These are phyloP conservation scores for Perognathus longimembris DNA, from an alignment of 2,113 vertebrate genomes.

Conservation along the genomic window DNA sequence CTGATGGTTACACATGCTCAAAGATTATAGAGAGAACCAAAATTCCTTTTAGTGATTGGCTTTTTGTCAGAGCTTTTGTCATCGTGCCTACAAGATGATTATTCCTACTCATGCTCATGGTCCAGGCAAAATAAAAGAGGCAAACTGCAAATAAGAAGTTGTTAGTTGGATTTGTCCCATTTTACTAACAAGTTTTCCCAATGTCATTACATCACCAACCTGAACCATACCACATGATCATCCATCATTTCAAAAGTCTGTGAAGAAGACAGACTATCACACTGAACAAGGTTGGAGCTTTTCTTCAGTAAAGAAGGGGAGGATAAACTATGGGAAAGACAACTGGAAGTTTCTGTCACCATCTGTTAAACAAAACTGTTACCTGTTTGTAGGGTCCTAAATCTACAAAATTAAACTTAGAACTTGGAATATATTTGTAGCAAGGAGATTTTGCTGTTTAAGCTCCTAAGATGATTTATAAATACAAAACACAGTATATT, in stretches of 20 bases:
- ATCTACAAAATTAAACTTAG: not conserved
- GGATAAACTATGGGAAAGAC: not conserved
- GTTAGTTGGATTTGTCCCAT: fast-evolving
- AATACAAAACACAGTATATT: not conserved
- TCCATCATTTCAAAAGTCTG: not conserved
- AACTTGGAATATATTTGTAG: not conserved
- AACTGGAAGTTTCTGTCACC: not conserved
- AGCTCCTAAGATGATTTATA: not conserved
- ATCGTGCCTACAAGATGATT: not conserved
- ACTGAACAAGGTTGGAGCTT: not conserved
- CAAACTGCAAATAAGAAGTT: not conserved
- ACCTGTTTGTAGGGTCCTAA: not conserved
- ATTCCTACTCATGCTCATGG: not conserved
- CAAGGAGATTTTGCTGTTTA: not conserved
- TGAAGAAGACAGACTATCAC: not conserved
- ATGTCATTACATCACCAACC: not conserved
- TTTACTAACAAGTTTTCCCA: not conserved
- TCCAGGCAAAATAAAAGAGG: not conserved
- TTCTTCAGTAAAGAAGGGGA: not conserved
- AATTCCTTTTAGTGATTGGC: not conserved
- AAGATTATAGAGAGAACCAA: not conserved
- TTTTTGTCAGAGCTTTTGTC: not conserved
- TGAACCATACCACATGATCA: not conserved
- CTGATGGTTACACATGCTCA: not conserved
- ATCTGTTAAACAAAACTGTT: not conserved